Conservation (phyloP, 2,797 vertebrate species). For the Pipistrellus pipistrellus region DNA sequence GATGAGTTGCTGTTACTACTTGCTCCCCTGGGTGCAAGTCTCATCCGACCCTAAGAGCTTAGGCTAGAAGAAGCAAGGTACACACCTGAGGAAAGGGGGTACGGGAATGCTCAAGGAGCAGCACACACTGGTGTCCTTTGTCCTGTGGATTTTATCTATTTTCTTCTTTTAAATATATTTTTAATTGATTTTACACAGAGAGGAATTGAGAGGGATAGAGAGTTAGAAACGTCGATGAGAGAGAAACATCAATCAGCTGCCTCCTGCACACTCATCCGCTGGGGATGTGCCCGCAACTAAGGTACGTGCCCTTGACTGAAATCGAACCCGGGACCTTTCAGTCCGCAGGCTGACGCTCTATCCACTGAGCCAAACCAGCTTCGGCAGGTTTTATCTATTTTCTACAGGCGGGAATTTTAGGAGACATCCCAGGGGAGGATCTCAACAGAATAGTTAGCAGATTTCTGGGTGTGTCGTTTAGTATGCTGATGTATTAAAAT, state of each 20-base stretch:
- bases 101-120: background rate
- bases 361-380: too few species aligned
- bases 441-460: background rate
- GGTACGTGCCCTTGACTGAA: too few species aligned
- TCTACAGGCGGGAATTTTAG: background rate
- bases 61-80: background rate
- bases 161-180: background rate
- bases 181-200: too few species aligned
- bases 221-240: too few species aligned
- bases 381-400: background rate
- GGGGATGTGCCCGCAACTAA: too few species aligned
- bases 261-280: too few species aligned
- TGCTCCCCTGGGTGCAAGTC: background rate
- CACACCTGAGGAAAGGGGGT: background rate
- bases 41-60: background rate
- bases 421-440: background rate
- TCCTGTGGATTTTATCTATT: background rate
- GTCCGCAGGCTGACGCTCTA: too few species aligned
- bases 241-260: too few species aligned
- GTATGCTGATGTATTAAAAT: background rate
- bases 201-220: too few species aligned
- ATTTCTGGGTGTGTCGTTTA: background rate
- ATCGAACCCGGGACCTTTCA: too few species aligned
- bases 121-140: background rate
- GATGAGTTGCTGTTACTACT: background rate